Evolutionary conservation across 2,113 vertebrate genomes (phyloP).

Genomic region (Pterocles orientalis): DNA sequence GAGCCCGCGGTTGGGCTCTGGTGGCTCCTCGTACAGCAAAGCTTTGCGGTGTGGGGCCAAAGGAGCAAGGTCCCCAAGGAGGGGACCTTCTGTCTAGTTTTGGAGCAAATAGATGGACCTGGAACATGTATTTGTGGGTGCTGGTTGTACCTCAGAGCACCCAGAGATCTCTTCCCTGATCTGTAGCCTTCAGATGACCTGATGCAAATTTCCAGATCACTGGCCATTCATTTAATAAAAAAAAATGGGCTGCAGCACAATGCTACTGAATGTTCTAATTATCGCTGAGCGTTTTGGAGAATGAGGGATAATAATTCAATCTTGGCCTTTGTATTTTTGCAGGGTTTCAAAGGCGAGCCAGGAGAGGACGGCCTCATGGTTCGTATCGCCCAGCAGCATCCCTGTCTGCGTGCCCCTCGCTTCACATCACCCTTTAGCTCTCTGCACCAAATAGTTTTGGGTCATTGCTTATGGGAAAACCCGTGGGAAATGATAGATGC

Average conservation of each 20-base stretch:
- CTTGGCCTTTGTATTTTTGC: neutral
- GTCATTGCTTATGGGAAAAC: accelerated
- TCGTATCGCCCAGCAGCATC: constrained; percentile 40
- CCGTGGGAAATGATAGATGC: neutral
- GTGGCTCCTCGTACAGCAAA: neutral
- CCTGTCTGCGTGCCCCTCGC: neutral
- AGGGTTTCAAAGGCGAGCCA: constrained; percentile 81
- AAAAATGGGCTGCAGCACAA: neutral
- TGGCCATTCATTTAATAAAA: neutral
- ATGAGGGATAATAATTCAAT: neutral
- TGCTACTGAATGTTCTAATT: neutral
- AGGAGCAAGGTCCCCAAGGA: neutral
- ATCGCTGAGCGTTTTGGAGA: neutral
- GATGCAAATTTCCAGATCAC: neutral
- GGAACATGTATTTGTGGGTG: neutral
- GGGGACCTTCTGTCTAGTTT: neutral
- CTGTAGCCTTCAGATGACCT: neutral
- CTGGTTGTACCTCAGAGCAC: neutral
- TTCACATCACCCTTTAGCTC: neutral
- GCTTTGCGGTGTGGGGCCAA: neutral
- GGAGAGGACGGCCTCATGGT: constrained; percentile 82
- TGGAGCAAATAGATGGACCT: neutral
- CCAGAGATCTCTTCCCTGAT: accelerated
- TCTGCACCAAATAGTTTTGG: neutral
- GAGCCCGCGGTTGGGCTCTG: neutral